Base-by-base conservation (phyloP, 2,888 invertebrate species). In the Corythucha ciliata region DNA sequence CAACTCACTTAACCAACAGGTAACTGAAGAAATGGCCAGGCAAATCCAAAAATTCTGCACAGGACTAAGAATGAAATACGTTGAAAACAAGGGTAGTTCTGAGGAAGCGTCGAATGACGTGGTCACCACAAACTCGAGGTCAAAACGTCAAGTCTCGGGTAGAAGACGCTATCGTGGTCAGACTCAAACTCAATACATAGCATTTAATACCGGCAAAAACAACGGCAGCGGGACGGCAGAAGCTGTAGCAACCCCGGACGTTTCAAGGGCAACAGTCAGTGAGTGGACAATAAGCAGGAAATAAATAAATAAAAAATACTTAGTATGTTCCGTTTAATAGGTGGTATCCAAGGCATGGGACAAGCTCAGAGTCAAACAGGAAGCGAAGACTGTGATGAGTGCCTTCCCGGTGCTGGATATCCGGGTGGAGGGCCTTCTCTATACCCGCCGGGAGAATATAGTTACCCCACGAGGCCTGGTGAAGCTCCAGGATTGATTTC, bases 341-440 rank as follows among this genome's bases (percentile, higher is more conserved):
- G 77, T 72, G 87, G 87, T 39, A 78, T 73, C 57, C 81, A 80
- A 64, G 88, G 88, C 49, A 87, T 88, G 83, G 88, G 88, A 0
- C 87, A 87, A 72, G 88, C 88, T 1, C 88, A 88, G 69, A 87
- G 87, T 68, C 88, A 88, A 69, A 83, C 84, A 42, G 75, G 79
- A 53, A 77, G 79, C 45, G 76, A 78, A 42, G 75, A 73, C 1
- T 76, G 74, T 54, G 84, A 83, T 60, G 81, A 77, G 40, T 83
- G 83, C 65, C 68, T 50, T 44, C 39, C 20, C 18, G 39, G 33
- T 27, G 39, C 16, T 24, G 29, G 8, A 20, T 21, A 16, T 33
- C 40, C 24, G 32, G 47, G 22, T 56, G 34, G 34, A 27, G 14
- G 16, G 4, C 16, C 26, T 12, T 6, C 25, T 25, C 44, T 25